Base-by-base conservation (phyloP, 2,888 invertebrate genomes). In the Sturmia bella region DNA sequence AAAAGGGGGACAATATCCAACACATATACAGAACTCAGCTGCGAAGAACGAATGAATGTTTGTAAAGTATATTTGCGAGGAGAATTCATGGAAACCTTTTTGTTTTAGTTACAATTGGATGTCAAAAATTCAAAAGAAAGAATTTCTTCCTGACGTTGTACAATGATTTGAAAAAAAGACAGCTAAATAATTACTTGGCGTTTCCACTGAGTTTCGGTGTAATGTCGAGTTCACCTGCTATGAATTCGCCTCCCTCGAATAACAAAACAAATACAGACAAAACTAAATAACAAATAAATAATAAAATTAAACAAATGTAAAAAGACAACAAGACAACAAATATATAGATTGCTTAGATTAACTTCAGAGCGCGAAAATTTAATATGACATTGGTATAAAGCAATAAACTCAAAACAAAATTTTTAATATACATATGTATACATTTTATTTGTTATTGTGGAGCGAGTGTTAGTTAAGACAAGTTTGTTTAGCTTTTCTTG, bases 1-100 rank as follows among this genome's bases (percentile, higher is more conserved):
- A 39, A 75, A 66, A 66, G n/a, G 63, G 64, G 64, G 48, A 64
- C n/a, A 59, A 0, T 57, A 45, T 45, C 27, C 27, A 32, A 61
- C 59, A 21, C 21, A 21, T 12, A 41, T 15, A n/a, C 7, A 32
- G 37, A 19, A 50, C 50, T 7, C 19, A 66, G 61, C 43, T 19
- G 50, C 21, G 52, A 11, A 32, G 39, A 54, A 52, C 15, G 39
- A 32, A 54, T 13, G 17, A 27, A 43, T 43, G 27, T 27, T 32
- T 21, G 32, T 17, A 43, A 54, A 39, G 13, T 37, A 64, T 21
- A 48, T 21, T 54, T n/a, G n/a, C n/a, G n/a, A n/a, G 19, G 19
- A 54, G 24, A n/a, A n/a, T n/a, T n/a, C n/a, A n/a, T n/a, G n/a
- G n/a, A n/a, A n/a, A n/a, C n/a, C n/a, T n/a, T n/a, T n/a, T n/a